Percentiles rank a stretch among this genome's conserved stretches.
These are phyloP conservation scores for Sinocyclocheilus maitianheensis DNA, from an alignment of 2,113 vertebrate genomes.

Conservation along the genomic window DNA sequence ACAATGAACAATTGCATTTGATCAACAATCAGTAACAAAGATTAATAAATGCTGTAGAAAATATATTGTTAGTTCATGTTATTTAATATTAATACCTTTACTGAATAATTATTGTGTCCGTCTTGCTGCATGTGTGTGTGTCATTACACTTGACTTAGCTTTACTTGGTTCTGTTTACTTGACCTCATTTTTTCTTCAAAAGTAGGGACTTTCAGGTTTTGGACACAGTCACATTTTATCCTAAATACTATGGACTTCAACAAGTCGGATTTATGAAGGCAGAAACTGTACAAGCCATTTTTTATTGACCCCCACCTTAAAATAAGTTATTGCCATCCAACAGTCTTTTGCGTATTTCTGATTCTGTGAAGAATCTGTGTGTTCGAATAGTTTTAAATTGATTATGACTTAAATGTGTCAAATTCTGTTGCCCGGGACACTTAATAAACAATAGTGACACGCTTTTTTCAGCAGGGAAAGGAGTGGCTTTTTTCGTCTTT, in stretches of 20 bases:
- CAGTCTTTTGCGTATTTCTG: neutral
- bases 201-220: slow-evolving; percentile 21
- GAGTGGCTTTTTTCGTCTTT: too few relatives aligned
- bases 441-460: neutral
- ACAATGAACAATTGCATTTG: too few relatives aligned
- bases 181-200: slow-evolving; percentile 17
- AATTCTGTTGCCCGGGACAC: neutral
- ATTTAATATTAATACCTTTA: too few relatives aligned
- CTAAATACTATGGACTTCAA: neutral
- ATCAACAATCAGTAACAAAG: too few relatives aligned
- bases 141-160: neutral
- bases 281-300: neutral
- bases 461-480: neutral
- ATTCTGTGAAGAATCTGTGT: neutral
- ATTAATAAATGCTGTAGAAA: too few relatives aligned
- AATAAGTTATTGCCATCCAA: neutral
- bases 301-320: neutral
- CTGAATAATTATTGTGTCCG: too few relatives aligned
- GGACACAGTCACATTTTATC: neutral
- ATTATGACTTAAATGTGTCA: neutral
- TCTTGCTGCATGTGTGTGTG: neutral
- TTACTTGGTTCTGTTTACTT: neutral
- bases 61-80: too few relatives aligned
- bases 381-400: neutral
- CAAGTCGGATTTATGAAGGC: neutral